Percentiles rank a stretch among this genome's conserved stretches.
Evolutionary conservation across 2,797 vertebrate genomes (phyloP).

Genomic region (Euthynnus affinis): DNA sequence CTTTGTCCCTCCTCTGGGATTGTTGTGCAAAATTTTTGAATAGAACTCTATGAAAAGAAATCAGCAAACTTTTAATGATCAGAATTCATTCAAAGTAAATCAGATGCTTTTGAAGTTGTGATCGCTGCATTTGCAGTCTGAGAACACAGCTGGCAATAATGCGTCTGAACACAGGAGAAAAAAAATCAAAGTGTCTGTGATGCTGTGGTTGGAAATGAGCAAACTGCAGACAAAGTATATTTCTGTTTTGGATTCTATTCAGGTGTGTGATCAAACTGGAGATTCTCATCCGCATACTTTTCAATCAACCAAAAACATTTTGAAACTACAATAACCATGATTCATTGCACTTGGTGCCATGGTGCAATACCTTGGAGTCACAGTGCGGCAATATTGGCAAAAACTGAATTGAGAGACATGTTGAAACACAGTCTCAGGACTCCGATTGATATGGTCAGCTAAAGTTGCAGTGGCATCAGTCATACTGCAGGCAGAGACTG

Average conservation of each 20-base stretch:
- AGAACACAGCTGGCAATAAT: neutral
- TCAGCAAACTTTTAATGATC: too few relatives aligned
- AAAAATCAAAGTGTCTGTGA: neutral
- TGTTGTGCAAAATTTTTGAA: too few relatives aligned
- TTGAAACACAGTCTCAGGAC: neutral
- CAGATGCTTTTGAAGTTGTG: too few relatives aligned
- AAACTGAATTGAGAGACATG: neutral
- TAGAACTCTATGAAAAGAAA: too few relatives aligned
- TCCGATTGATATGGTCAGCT: conserved; percentile 14
- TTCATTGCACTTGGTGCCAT: neutral
- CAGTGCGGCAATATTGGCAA: neutral
- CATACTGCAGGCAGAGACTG: conserved; percentile 2
- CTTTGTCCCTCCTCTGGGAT: too few relatives aligned
- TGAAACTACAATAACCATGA: neutral
- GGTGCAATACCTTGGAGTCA: neutral
- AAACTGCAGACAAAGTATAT: neutral
- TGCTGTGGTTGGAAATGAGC: neutral
- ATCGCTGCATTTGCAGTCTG: neutral
- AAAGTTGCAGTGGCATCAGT: conserved; percentile 9
- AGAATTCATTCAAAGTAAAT: too few relatives aligned
- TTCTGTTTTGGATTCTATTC: neutral
- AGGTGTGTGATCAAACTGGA: neutral
- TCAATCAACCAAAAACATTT: neutral
- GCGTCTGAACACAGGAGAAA: neutral
- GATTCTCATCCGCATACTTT: neutral